Conservation (phyloP, 2,888 invertebrate species). For the Dynastes tityus region DNA sequence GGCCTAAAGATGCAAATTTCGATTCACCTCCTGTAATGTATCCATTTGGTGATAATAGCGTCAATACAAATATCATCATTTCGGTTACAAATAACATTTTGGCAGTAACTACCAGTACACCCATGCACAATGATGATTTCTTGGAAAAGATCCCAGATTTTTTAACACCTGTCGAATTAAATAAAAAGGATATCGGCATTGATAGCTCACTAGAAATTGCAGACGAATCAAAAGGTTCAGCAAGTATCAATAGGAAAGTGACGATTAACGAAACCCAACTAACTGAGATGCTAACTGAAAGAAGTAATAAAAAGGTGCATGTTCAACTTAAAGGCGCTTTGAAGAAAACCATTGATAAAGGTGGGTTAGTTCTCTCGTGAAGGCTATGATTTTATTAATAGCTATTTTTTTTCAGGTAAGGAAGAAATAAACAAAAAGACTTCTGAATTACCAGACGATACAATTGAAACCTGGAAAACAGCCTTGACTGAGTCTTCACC, state of each 20-base stretch:
- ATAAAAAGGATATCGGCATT: constrained; percentile 21
- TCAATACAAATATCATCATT: constrained; percentile 46
- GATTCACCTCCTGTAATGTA: constrained; percentile 57
- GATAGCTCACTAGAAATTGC: neutral
- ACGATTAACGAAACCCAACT: constrained; percentile 63
- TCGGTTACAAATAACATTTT: constrained; percentile 43
- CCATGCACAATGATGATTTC: constrained; percentile 59
- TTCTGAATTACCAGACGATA: too few relatives aligned
- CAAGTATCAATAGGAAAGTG: constrained; percentile 59
- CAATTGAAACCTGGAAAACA: constrained; percentile 52
- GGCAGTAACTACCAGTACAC: constrained; percentile 62
- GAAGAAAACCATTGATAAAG: constrained; percentile 31
- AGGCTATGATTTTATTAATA: neutral
- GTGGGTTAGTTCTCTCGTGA: neutral
- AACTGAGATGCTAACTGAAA: constrained; percentile 28
- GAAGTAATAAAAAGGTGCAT: neutral
- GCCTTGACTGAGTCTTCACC: constrained; percentile 51
- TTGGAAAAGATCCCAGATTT: constrained; percentile 56
- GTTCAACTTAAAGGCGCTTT: constrained; percentile 35
- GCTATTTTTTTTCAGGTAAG: neutral
- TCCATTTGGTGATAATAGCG: constrained; percentile 47
- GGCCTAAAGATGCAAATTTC: constrained; percentile 49
- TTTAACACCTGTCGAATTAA: constrained; percentile 60
- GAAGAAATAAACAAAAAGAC: neutral
- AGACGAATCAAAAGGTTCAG: neutral